These are phyloP conservation scores for Melanchra persicariae DNA, from an alignment of 2,888 invertebrate species.

Conservation along the genomic window DNA sequence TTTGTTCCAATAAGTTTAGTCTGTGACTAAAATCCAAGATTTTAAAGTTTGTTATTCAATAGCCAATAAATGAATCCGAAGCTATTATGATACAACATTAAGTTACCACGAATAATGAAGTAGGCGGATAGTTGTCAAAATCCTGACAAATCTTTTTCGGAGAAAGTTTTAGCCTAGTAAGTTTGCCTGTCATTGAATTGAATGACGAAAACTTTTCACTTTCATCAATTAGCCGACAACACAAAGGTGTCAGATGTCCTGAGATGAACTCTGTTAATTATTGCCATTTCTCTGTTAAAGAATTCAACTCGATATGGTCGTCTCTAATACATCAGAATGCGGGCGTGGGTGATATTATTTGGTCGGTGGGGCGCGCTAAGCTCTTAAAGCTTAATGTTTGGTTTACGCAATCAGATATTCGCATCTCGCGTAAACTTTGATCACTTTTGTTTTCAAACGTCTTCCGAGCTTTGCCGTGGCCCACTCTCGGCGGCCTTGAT, in stretches of 20 bases:
- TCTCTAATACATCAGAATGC: slow-evolving; percentile 56
- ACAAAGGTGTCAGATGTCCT: slow-evolving; percentile 56
- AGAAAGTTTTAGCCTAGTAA: slow-evolving; percentile 62
- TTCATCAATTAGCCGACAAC: slow-evolving; percentile 65
- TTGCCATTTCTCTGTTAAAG: slow-evolving; percentile 53
- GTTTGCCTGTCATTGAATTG: slow-evolving; percentile 58
- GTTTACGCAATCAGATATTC: slow-evolving; percentile 74
- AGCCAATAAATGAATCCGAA: slow-evolving; percentile 4
- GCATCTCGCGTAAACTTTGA: slow-evolving; percentile 79
- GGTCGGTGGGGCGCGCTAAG: slow-evolving; percentile 41
- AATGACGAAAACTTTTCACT: slow-evolving; percentile 66
- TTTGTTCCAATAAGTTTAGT: slow-evolving; percentile 32
- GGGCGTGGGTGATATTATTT: slow-evolving; percentile 67
- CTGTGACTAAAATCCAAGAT: slow-evolving; percentile 10
- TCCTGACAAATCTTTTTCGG: slow-evolving; percentile 59
- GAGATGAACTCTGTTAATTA: slow-evolving; percentile 64
- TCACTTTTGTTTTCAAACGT: slow-evolving; percentile 87
- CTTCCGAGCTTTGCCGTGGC: slow-evolving; percentile 71
- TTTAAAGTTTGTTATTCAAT: slow-evolving; percentile 7
- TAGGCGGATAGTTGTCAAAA: slow-evolving; percentile 46
- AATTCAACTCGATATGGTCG: slow-evolving; percentile 42
- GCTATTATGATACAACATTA: slow-evolving; percentile 17
- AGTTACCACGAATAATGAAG: slow-evolving; percentile 29
- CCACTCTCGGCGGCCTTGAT: slow-evolving; percentile 79
- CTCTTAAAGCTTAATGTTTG: slow-evolving; percentile 51